Evolutionary conservation across 2,888 invertebrate species (phyloP), one percentile per base, ranked within the genome.

Genomic region (Octonoba sinensis): DNA sequence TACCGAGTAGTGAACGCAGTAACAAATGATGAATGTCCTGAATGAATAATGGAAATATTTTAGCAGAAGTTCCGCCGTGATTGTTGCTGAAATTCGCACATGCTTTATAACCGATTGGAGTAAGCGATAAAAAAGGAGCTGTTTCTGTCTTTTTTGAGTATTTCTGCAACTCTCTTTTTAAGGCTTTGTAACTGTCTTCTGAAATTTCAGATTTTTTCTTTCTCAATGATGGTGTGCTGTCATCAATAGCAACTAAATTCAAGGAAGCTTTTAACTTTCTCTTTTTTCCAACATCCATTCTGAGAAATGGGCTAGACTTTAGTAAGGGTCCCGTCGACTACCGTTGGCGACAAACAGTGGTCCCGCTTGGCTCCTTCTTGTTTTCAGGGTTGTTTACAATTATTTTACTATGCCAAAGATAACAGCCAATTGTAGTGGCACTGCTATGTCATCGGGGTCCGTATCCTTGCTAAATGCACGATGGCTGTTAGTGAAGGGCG

Each of bases 11-110:
- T 81, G 95, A 89, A 86, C 92, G 93, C 87, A 96, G 89, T 20
- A 96, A 88, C 72, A 96, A 90, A 89, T 95, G 93, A 87, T 96
- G 96, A 66, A 96, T 88, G 87, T 97, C 96, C 44, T 93, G 92
- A 2, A 96, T 90, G 87, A 94, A 93, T 82, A 97, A 89, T 1
- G 96, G 96, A 62, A 36, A 44, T 36, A 11, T 36, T 36, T 36
- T 36, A 36, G 36, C 1, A 36, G 36, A 6, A 8, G 36, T 36
- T 36, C n/a, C n/a, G n/a, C n/a, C n/a, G n/a, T 36, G 6, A 36
- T 36, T 11, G 36, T 36, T 36, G 1, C 36, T 36, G 1, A 36
- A 36, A 2, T 46, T 8, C 1, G 75, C 65, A 57, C 85, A 72
- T 54, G 86, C 86, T 62, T 84, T 84, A 20, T 44, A 13, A 8